Evolutionary conservation across 2,888 invertebrate genomes (phyloP).

Genomic region (Patella caerulea): DNA sequence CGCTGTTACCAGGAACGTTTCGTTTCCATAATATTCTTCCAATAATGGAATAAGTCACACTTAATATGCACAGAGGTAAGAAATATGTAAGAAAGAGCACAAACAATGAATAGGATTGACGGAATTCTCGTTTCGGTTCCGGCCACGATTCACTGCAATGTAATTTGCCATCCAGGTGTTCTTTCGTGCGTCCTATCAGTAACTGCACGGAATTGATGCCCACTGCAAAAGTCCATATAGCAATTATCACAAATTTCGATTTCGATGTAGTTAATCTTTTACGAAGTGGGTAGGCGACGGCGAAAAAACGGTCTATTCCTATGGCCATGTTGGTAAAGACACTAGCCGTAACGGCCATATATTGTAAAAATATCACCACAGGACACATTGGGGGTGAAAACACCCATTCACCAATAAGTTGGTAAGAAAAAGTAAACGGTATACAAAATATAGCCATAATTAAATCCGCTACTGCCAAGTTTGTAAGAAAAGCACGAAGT

Average conservation of each 20-base stretch:
- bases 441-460: conserved; percentile 90
- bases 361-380: conserved; percentile 72
- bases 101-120: conserved; percentile 57
- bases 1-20: conserved; percentile 72
- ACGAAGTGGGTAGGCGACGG: conserved; percentile 65
- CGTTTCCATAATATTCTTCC: conserved; percentile 72
- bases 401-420: conserved; percentile 70
- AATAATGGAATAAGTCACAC: conserved; percentile 72
- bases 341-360: conserved; percentile 68
- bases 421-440: conserved; percentile 81
- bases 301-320: conserved; percentile 71
- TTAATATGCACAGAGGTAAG: conserved; percentile 71
- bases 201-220: conserved; percentile 70
- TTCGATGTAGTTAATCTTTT: conserved; percentile 69
- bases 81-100: conserved; percentile 64
- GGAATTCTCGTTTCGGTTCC: conserved; percentile 44
- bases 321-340: conserved; percentile 72
- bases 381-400: conserved; percentile 72
- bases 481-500: conserved; percentile 79
- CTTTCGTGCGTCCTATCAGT: conserved; percentile 50
- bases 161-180: conserved; percentile 32
- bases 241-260: conserved; percentile 67
- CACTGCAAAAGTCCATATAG: conserved; percentile 72
- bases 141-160: conserved; percentile 60
- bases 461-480: conserved; percentile 87